phyloP scores from a whole-genome alignment of 2,888 invertebrate genomes.

The Ecdyonurus torrentis region DNA sequence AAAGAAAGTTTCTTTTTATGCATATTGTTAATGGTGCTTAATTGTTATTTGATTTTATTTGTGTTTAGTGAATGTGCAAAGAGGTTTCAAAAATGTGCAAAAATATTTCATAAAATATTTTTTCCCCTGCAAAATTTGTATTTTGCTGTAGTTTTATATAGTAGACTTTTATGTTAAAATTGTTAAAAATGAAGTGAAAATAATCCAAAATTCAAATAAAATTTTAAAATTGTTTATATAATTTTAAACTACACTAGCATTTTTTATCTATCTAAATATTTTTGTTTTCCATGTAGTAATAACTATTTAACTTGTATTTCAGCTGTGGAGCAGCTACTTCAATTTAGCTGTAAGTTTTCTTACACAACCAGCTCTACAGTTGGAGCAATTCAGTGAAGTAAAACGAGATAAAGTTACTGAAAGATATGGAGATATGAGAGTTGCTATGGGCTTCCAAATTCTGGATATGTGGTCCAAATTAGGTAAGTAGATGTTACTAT shows the following conservation, averaged over 20 bases:
- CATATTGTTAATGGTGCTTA: too few species aligned
- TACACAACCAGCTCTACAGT: slow-evolving; percentile 61
- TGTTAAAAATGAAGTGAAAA: too few species aligned
- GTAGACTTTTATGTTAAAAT: too few species aligned
- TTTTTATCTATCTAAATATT: slow-evolving; percentile 9
- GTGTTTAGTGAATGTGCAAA: too few species aligned
- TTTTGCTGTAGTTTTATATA: too few species aligned
- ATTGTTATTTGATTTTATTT: too few species aligned
- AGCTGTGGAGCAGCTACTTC: slow-evolving; percentile 62
- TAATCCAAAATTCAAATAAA: not conserved
- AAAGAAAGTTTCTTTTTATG: too few species aligned
- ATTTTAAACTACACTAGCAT: slow-evolving; percentile 5
- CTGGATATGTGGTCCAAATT: slow-evolving; percentile 82
- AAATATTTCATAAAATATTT: too few species aligned
- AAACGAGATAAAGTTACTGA: slow-evolving; percentile 61
- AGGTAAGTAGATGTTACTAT: slow-evolving; percentile 31
- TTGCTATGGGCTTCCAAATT: slow-evolving; percentile 82
- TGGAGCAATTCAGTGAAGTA: slow-evolving; percentile 65
- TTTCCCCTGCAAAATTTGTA: too few species aligned
- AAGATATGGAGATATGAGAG: slow-evolving; percentile 78
- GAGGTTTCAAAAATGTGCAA: too few species aligned
- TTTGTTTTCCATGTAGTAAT: not conserved
- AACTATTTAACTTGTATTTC: slow-evolving; percentile 18
- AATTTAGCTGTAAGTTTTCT: slow-evolving; percentile 63
- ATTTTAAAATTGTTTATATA: not conserved